phyloP scores from a whole-genome alignment of 2,113 vertebrate genomes.

The Oenanthe melanoleuca region DNA sequence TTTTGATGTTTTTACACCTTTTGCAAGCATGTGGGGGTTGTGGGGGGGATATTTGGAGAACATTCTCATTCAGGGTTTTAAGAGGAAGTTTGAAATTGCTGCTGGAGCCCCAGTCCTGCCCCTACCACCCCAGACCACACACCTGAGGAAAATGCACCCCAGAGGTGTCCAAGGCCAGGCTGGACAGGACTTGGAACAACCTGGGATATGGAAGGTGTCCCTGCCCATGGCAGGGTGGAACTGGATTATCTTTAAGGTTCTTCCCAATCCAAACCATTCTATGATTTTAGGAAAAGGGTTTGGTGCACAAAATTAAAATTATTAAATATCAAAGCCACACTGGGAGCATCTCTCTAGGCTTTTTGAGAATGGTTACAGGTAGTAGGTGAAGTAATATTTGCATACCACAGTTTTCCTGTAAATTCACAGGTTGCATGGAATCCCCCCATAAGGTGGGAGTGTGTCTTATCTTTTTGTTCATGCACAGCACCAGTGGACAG shows the following conservation, averaged over 20 bases:
- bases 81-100: not conserved
- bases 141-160: not conserved
- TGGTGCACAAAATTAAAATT: not conserved
- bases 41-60: not conserved
- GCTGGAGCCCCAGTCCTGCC: not conserved
- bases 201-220: not conserved
- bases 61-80: not conserved
- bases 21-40: not conserved
- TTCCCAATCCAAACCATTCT: not conserved
- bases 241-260: rapidly evolving
- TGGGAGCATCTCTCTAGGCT: not conserved
- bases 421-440: not conserved
- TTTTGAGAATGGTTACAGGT: not conserved
- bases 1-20: not conserved
- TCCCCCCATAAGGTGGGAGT: rapidly evolving
- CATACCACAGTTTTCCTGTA: not conserved
- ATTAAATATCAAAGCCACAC: not conserved
- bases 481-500: not conserved
- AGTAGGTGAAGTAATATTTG: not conserved
- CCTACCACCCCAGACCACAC: not conserved
- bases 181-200: not conserved
- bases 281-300: not conserved
- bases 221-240: not conserved
- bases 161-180: not conserved
- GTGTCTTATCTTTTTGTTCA: not conserved